Percentiles rank a stretch among this genome's conserved stretches.
Conservation (phyloP, 2,113 vertebrate genomes). For the Tychaedon coryphoeus region DNA sequence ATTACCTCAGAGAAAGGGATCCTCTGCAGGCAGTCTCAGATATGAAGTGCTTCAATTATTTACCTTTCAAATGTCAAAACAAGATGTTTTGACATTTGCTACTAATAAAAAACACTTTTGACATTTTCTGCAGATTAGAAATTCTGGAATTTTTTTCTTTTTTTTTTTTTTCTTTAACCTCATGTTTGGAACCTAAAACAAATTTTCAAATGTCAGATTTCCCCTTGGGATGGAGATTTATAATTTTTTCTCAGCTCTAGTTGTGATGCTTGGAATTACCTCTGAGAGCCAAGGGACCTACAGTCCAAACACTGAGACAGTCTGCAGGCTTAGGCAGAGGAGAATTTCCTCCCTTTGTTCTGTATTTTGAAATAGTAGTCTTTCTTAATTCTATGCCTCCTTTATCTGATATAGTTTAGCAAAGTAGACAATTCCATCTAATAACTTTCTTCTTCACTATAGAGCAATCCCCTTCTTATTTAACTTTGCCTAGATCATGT, state of each 20-base stretch:
- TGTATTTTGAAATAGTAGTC: neutral
- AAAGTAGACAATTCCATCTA: neutral
- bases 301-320: neutral
- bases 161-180: neutral
- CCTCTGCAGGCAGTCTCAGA: neutral
- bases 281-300: neutral
- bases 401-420: slow-evolving; percentile 8
- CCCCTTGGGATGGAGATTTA: neutral
- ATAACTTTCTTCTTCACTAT: neutral
- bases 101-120: slow-evolving; percentile 25
- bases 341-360: slow-evolving; percentile 6
- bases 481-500: neutral
- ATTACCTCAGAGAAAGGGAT: neutral
- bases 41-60: neutral
- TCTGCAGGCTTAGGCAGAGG: neutral
- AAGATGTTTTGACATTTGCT: slow-evolving; percentile 45
- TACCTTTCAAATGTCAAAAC: slow-evolving; percentile 45
- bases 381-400: neutral
- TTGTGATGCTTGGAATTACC: slow-evolving; percentile 25
- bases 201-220: slow-evolving; percentile 52
- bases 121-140: slow-evolving; percentile 42
- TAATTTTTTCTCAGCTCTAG: slow-evolving; percentile 23
- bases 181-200: slow-evolving; percentile 37
- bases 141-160: neutral
- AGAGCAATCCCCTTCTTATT: neutral